Evolutionary conservation across 2,797 vertebrate genomes (phyloP).

Genomic region (Anas acuta): DNA sequence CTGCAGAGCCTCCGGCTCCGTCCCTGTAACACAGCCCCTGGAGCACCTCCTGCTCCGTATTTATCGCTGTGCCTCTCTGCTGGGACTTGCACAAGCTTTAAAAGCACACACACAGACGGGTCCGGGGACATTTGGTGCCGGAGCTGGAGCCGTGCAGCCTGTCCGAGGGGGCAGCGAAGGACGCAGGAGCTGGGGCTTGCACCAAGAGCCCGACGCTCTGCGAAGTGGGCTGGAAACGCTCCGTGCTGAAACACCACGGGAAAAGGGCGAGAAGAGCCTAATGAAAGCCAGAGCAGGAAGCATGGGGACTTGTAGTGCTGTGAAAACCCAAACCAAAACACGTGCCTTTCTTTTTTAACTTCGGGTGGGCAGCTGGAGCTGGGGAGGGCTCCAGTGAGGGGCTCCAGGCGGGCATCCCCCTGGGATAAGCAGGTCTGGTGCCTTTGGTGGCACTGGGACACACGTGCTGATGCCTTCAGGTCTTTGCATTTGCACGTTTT

Average conservation of each 20-base stretch:
- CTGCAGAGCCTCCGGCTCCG: background rate
- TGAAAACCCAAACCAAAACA: background rate
- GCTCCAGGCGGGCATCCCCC: background rate
- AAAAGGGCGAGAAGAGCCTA: background rate
- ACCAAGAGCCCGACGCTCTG: background rate
- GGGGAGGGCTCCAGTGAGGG: background rate
- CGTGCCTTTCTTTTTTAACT: background rate
- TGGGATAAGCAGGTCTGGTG: too few species aligned
- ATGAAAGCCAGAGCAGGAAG: background rate
- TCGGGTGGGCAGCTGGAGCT: background rate
- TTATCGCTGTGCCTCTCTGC: background rate
- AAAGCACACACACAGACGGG: rapidly evolving
- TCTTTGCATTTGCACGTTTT: background rate
- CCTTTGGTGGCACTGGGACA: too few species aligned
- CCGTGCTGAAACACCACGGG: background rate
- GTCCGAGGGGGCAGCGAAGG: background rate
- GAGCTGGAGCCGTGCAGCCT: rapidly evolving
- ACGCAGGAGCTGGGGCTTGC: background rate
- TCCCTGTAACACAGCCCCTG: rapidly evolving
- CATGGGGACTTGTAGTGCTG: background rate
- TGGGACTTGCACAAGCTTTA: background rate
- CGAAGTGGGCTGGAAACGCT: background rate
- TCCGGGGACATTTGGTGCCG: rapidly evolving
- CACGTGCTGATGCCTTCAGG: background rate
- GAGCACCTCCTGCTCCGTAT: rapidly evolving